Evolutionary conservation across 2,113 vertebrate species (phyloP).

Genomic region (Dipodomys ordii): DNA sequence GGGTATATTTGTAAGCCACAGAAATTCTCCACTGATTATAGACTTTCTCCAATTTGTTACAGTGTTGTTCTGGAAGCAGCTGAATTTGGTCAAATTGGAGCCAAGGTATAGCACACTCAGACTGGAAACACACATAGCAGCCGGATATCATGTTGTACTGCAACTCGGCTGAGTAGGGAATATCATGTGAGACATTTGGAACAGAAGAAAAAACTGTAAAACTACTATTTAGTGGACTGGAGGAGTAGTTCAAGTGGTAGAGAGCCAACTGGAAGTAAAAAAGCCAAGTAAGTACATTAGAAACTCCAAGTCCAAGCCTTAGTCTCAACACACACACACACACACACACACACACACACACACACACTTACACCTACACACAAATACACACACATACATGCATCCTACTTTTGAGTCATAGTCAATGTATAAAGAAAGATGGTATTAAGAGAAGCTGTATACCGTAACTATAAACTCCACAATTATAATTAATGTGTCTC

Average conservation of each 20-base stretch:
- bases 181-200: slow-evolving; percentile 13
- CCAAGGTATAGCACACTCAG: slow-evolving; percentile 45
- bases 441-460: background rate
- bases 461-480: slow-evolving; percentile 22
- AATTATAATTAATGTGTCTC: slow-evolving; percentile 41
- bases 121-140: slow-evolving; percentile 3
- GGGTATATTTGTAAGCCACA: slow-evolving; percentile 71
- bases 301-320: no score
- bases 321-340: no score
- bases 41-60: slow-evolving; percentile 64
- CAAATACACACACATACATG: no score
- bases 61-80: slow-evolving; percentile 61
- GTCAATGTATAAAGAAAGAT: slow-evolving; percentile 26
- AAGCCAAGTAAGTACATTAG: no score
- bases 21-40: slow-evolving; percentile 60
- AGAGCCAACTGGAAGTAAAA: no score
- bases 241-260: no score
- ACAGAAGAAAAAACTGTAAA: background rate
- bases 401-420: background rate
- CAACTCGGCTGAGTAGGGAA: background rate
- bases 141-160: background rate
- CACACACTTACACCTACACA: no score
- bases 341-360: no score
- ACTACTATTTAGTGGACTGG: background rate
- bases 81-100: slow-evolving; percentile 51